These are phyloP conservation scores for Melanotaenia maccullochi DNA, from an alignment of 2,797 vertebrate species.

Conservation along the genomic window DNA sequence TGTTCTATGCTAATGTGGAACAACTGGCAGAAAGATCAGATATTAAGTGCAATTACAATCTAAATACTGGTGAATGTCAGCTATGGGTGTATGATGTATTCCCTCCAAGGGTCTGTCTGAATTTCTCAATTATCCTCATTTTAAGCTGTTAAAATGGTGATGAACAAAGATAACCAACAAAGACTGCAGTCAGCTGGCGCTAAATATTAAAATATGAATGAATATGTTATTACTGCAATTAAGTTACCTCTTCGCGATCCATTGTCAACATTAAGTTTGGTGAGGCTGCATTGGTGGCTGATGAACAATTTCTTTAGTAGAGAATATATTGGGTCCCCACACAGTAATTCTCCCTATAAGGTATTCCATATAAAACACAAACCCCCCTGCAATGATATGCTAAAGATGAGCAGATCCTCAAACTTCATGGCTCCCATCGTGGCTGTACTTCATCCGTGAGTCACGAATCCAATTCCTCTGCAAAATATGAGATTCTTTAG, in stretches of 20 bases:
- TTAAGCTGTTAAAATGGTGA: background rate
- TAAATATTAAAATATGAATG: background rate
- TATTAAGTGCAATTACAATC: background rate
- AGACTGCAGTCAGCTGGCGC: background rate
- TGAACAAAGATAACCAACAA: background rate
- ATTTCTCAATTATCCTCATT: background rate
- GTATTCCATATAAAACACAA: background rate
- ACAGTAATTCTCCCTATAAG: slow-evolving; percentile 27
- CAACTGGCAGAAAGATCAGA: slow-evolving; percentile 8
- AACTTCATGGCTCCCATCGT: slow-evolving; percentile 27
- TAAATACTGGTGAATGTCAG: too few species aligned
- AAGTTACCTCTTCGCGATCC: slow-evolving; percentile 75
- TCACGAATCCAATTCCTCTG: slow-evolving; percentile 36
- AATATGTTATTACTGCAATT: background rate
- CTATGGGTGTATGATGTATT: background rate
- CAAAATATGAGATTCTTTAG: slow-evolving; percentile 34
- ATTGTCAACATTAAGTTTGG: slow-evolving; percentile 56
- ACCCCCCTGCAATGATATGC: slow-evolving; percentile 7
- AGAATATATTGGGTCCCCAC: slow-evolving; percentile 13
- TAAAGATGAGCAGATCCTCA: slow-evolving; percentile 29
- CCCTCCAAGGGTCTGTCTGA: background rate
- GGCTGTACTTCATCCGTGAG: slow-evolving; percentile 33
- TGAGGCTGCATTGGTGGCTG: slow-evolving; percentile 49
- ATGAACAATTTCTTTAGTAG: slow-evolving; percentile 31
- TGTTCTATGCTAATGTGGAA: slow-evolving; percentile 7